A percentile compares a stretch with the other conserved stretches of the same genome.
phyloP scores from a whole-genome alignment of 92 coral and sea anemone genomes.

The Bergia sp. region DNA sequence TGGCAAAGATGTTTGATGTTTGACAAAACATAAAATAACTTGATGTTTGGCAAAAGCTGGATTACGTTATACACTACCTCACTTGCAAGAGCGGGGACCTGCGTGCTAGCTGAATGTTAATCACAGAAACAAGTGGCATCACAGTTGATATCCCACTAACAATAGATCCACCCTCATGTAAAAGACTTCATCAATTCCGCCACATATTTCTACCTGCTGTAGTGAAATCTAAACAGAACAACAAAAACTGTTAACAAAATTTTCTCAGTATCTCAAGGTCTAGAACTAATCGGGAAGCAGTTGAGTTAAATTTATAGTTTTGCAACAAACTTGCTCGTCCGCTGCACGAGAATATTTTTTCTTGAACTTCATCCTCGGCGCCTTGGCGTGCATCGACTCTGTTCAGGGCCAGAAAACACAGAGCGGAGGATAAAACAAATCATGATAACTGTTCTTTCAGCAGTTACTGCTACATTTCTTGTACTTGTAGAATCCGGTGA shows the following conservation, averaged over 20 bases:
- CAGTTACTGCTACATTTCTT: background rate
- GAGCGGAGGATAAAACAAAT: background rate
- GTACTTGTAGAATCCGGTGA: background rate
- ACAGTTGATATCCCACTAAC: background rate
- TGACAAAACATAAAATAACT: no score
- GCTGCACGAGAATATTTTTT: background rate
- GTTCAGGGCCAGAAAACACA: background rate
- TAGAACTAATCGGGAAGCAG: no score
- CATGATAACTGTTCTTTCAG: background rate
- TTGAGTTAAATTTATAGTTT: no score
- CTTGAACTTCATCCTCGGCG: background rate
- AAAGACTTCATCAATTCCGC: background rate
- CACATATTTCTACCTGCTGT: background rate
- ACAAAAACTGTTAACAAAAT: background rate
- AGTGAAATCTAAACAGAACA: background rate
- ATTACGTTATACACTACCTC: no score
- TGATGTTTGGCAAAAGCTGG: no score
- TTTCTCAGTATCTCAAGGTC: background rate
- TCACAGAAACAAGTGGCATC: background rate
- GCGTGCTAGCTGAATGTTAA: no score
- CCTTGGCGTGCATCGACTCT: background rate
- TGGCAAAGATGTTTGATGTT: no score
- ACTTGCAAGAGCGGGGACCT: no score
- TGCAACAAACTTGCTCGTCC: background rate
- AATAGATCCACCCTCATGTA: background rate